Evolutionary conservation across 2,113 vertebrate genomes (phyloP), one percentile per base, ranked within the genome.

Genomic region (Eudyptes chrysolophus): DNA sequence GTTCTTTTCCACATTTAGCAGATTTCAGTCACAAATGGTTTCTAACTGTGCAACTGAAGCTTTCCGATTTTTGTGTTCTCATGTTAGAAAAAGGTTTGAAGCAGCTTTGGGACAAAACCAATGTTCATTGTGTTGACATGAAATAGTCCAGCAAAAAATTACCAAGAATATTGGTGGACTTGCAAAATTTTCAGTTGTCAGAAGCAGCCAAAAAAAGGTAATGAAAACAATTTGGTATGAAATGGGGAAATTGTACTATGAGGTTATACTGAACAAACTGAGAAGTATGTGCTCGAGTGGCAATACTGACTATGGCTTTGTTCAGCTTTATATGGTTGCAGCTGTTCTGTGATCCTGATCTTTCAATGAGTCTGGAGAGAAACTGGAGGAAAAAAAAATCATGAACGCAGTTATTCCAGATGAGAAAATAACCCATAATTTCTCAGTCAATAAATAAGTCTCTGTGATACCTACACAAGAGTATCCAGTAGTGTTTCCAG

Each of bases 251-350:
- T 27, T 42, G 22, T 58, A 1, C 7, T 46, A 0, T 4, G 66
- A 48, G 34, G 27, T 69, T 69, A 6, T 34, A 17, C n/a, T 66
- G 81, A 54, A 19, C 30, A 52, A 52, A 44, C 6, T 9, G 42
- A 55, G 32, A 51, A 32, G 32, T n/a, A 12, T 34, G 21, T 85
- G 66, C n/a, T 58, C 0, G 0, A 3, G 20, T 65, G 60, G 12
- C 36, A 25, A 3, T 44, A 14, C 68, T 81, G 44, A 30, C 27
- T 54, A 1, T 21, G 54, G 52, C 66, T 92, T 55, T 89, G 49
- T 80, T 90, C 66, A 71, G 42, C 25, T 82, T 68, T 68, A 7
- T 90, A 82, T 71, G 17, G 13, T 61, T 90, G 75, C 38, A 89
- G 42, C 48, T 1, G 0, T 84, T 89, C 60, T 86, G 2, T 61